phyloP scores from a whole-genome alignment of 2,113 vertebrate genomes.

The Corydoras sp. region DNA sequence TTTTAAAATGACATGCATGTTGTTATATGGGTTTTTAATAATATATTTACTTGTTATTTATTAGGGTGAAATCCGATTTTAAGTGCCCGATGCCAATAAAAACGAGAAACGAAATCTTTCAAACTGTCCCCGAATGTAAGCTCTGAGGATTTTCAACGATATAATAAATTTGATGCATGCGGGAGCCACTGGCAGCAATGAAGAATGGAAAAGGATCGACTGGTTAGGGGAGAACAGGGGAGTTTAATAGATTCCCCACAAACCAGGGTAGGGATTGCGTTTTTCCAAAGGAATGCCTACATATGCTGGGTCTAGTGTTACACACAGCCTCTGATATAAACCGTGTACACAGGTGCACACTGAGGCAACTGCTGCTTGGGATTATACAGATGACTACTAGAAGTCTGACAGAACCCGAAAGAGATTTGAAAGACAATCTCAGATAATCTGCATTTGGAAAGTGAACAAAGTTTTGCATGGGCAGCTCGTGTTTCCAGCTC shows the following conservation, averaged over 20 bases:
- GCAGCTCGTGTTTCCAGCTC: conserved; percentile 33
- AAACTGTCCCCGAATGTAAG: no score
- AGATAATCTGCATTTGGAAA: conserved; percentile 44
- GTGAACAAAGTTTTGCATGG: conserved; percentile 35
- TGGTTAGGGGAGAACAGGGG: background rate
- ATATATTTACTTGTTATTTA: no score
- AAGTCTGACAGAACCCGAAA: conserved; percentile 33
- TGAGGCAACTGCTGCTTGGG: conserved; percentile 24
- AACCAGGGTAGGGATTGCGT: conserved; percentile 20
- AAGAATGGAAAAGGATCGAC: background rate
- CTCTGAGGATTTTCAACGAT: no score
- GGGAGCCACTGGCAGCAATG: background rate
- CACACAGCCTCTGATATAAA: conserved; percentile 29
- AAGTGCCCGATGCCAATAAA: no score
- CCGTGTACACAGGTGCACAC: conserved; percentile 37
- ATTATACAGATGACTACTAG: conserved; percentile 32
- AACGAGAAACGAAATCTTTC: no score
- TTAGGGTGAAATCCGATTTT: no score
- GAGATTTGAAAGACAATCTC: conserved; percentile 37
- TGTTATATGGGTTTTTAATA: no score
- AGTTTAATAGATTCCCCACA: conserved; percentile 20
- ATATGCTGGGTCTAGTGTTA: conserved; percentile 39
- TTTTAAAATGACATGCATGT: no score
- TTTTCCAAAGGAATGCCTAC: conserved; percentile 29
- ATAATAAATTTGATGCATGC: no score